Conservation (phyloP, 2,113 vertebrate genomes). For the Motacilla tschutschensis region DNA sequence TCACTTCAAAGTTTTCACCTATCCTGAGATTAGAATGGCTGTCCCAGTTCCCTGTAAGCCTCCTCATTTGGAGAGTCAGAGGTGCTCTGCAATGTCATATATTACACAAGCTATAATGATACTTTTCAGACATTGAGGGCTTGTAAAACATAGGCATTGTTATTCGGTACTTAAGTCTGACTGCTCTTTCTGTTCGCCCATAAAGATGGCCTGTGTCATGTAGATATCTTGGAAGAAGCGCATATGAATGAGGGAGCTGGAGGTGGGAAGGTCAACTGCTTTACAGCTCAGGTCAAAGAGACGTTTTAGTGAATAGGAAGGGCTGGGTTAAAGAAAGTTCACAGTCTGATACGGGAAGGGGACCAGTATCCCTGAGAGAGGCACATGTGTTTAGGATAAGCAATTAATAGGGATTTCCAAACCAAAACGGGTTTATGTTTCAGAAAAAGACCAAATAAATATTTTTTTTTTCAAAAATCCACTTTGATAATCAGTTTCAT, state of each 20-base stretch:
- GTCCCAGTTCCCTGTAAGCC: background rate
- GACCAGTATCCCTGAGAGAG: background rate
- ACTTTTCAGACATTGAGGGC: background rate
- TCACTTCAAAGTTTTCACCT: background rate
- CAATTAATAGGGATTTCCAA: background rate
- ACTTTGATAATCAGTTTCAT: background rate
- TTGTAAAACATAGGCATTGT: background rate
- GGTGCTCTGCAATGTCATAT: background rate
- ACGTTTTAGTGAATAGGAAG: background rate
- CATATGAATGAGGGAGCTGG: background rate
- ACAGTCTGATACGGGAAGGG: background rate
- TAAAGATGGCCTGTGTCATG: background rate
- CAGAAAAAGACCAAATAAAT: background rate
- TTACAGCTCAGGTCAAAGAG: slow-evolving; percentile 13
- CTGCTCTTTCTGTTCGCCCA: background rate
- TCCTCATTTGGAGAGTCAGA: background rate
- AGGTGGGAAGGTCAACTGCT: slow-evolving; percentile 16
- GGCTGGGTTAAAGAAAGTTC: slow-evolving; percentile 41
- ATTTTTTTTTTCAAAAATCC: background rate
- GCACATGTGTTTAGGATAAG: background rate
- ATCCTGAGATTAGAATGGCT: background rate
- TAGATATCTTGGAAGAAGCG: background rate
- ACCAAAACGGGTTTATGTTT: background rate
- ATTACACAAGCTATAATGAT: background rate
- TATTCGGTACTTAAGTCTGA: background rate